Evolutionary conservation across 2,888 invertebrate species (phyloP).

Genomic region (Chironomus tentans): DNA sequence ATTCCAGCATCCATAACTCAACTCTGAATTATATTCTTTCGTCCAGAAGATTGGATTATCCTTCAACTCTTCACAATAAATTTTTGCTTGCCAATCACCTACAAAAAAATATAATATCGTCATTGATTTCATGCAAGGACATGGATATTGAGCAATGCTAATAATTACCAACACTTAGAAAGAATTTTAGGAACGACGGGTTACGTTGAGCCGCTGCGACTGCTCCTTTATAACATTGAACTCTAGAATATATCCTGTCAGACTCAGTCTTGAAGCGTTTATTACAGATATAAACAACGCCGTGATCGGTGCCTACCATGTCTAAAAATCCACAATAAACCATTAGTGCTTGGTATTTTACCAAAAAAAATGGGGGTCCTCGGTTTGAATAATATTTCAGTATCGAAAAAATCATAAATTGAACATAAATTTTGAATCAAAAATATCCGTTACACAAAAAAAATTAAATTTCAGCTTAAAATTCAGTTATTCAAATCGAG

Average conservation of each 20-base stretch:
- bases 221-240: conserved; percentile 4
- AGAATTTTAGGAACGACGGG: conserved; percentile 11
- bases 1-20: conserved; percentile 17
- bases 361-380: too few relatives aligned
- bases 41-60: conserved; percentile 22
- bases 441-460: too few relatives aligned
- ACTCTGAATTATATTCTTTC: conserved; percentile 5
- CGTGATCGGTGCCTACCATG: conserved; percentile 11
- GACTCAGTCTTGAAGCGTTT: conserved; percentile 6
- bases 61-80: conserved; percentile 22
- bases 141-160: not conserved
- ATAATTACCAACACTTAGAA: conserved; percentile 1
- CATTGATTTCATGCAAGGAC: not conserved
- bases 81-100: conserved; percentile 21
- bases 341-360: too few relatives aligned
- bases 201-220: conserved; percentile 11
- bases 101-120: not conserved
- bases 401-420: too few relatives aligned
- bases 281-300: conserved; percentile 14
- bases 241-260: conserved; percentile 14
- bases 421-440: too few relatives aligned
- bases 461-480: too few relatives aligned
- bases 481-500: not conserved
- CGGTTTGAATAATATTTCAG: too few relatives aligned
- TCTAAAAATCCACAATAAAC: not conserved